Evolutionary conservation across 2,797 vertebrate genomes (phyloP).

Genomic region (Pygocentrus nattereri): DNA sequence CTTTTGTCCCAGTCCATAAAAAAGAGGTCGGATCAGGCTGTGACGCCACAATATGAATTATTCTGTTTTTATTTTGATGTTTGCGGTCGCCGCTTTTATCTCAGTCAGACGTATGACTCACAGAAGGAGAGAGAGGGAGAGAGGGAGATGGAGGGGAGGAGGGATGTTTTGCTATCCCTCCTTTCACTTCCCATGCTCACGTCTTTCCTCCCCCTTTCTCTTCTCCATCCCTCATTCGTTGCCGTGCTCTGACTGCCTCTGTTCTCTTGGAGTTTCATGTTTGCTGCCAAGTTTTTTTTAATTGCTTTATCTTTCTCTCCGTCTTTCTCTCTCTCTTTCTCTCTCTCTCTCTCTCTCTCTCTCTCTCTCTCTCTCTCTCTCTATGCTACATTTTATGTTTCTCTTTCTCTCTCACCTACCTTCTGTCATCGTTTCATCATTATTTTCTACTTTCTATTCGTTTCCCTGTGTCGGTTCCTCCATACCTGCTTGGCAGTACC

Average conservation of each 20-base stretch:
- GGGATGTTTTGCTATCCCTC: not conserved
- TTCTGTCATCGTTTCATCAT: constrained; percentile 26
- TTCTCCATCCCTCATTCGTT: not conserved
- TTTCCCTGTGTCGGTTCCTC: not conserved
- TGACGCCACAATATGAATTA: constrained; percentile 64
- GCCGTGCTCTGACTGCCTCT: not conserved
- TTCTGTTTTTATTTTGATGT: constrained; percentile 68
- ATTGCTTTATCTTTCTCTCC: not conserved
- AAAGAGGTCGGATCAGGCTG: constrained; percentile 33
- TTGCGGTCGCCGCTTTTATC: constrained; percentile 70
- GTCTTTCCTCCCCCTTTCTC: not conserved
- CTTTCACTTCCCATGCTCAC: not conserved
- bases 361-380: constrained; percentile 43
- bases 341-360: constrained; percentile 56
- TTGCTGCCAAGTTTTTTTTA: not conserved
- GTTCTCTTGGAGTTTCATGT: not conserved
- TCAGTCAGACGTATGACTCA: constrained; percentile 70
- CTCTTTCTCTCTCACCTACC: not conserved
- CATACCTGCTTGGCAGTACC: not conserved
- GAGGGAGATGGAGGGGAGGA: not conserved
- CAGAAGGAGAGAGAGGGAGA: constrained; percentile 15
- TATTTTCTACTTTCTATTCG: not conserved
- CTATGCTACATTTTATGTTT: too few species aligned
- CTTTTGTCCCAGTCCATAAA: constrained; percentile 21
- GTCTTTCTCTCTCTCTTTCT: not conserved